phyloP scores from a whole-genome alignment of 2,797 vertebrate species.

The Avahi laniger region DNA sequence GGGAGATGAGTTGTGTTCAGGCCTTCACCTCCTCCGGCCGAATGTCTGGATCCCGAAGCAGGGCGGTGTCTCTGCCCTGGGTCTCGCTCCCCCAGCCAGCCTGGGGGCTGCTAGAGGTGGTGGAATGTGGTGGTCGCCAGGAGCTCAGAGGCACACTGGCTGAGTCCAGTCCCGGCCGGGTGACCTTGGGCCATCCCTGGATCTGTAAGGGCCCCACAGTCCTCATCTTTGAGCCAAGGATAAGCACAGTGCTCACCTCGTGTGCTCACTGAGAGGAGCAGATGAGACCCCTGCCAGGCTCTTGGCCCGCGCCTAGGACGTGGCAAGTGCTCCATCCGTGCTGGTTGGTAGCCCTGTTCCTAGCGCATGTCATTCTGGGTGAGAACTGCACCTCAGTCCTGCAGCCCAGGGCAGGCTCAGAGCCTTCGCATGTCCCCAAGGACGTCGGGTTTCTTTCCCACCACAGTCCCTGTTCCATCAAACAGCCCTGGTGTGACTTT shows the following conservation, averaged over 20 bases:
- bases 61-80: neutral
- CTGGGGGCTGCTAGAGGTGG: fast-evolving
- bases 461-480: fast-evolving
- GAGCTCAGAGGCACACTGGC: neutral
- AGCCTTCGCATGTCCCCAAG: neutral
- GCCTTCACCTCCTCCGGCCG: neutral
- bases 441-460: fast-evolving
- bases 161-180: fast-evolving
- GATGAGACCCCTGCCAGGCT: neutral
- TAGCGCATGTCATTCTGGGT: neutral
- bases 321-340: neutral
- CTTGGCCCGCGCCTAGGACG: fast-evolving
- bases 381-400: neutral
- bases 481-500: neutral
- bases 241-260: neutral
- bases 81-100: fast-evolving
- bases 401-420: neutral
- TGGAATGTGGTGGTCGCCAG: neutral
- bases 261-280: neutral
- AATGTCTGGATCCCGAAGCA: fast-evolving
- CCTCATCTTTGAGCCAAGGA: neutral
- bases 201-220: neutral
- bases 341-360: neutral
- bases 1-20: too few species aligned
- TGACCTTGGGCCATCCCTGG: too few species aligned